Conservation (phyloP, 37 sponge, comb jelly and placozoan species). For the Eunapius fragilis region DNA sequence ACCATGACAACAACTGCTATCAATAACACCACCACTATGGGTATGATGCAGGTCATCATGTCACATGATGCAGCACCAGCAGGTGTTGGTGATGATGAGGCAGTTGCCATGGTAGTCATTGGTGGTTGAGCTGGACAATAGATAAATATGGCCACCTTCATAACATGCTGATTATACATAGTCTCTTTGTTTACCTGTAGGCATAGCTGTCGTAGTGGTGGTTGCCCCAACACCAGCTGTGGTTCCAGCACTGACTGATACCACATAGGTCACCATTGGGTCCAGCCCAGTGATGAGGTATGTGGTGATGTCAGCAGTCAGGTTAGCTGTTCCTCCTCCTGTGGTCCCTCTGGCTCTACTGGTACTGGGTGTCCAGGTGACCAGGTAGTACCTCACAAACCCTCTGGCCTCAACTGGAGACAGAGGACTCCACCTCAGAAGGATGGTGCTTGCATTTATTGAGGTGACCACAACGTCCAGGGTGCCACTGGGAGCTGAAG, state of each 20-base stretch:
- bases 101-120: not conserved
- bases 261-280: not conserved
- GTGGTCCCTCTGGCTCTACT: not conserved
- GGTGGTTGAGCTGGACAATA: not conserved
- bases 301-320: not conserved
- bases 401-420: constrained; percentile 35
- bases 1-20: not conserved
- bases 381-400: not conserved
- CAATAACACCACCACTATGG: not conserved
- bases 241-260: constrained; percentile 1
- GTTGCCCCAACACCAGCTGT: not conserved
- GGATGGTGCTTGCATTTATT: not conserved
- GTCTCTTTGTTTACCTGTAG: not conserved
- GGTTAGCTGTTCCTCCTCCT: not conserved
- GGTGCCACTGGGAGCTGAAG: not conserved
- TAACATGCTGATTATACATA: not conserved
- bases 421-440: constrained; percentile 19
- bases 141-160: not conserved
- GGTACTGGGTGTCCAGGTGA: constrained; percentile 1
- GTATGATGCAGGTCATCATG: not conserved
- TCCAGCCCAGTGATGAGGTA: constrained; percentile 3
- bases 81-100: not conserved
- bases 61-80: not conserved
- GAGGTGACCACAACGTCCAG: not conserved
- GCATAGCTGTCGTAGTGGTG: not conserved